Percentiles rank a stretch among this genome's conserved stretches.
phyloP scores from a whole-genome alignment of 2,888 invertebrate species.

The Drosophila yooni region DNA sequence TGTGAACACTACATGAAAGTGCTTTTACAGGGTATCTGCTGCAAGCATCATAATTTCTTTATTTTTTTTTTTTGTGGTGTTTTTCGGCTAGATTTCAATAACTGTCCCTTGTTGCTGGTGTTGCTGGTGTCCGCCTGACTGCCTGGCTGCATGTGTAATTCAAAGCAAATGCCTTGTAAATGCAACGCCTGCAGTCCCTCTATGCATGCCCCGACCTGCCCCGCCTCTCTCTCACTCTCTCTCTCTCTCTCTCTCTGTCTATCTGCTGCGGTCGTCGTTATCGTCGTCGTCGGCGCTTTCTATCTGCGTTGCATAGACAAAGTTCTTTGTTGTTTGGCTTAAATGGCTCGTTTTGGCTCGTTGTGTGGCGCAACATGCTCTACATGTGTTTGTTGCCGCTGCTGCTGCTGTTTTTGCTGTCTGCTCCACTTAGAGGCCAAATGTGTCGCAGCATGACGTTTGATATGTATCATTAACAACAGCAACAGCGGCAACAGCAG shows the following conservation, averaged over 20 bases:
- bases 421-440: constrained; percentile 42
- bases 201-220: background rate
- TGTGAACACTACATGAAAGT: background rate
- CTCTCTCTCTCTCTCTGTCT: background rate
- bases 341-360: constrained; percentile 28
- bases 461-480: constrained; percentile 63
- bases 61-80: background rate
- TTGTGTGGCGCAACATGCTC: constrained; percentile 39
- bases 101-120: constrained; percentile 40
- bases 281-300: constrained; percentile 4
- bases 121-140: constrained; percentile 1
- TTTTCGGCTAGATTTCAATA: constrained; percentile 31
- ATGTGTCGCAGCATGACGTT: constrained; percentile 63
- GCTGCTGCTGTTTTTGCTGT: constrained; percentile 12
- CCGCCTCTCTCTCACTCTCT: background rate
- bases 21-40: constrained; percentile 1
- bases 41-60: background rate
- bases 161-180: constrained; percentile 60
- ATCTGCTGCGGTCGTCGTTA: background rate
- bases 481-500: constrained; percentile 1
- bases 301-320: constrained; percentile 36
- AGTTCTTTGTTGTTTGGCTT: constrained; percentile 43
- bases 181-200: constrained; percentile 41
- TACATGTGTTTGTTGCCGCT: constrained; percentile 39
- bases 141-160: constrained; percentile 43